A percentile compares a stretch with the other conserved stretches of the same genome.
Conservation (phyloP, 2,888 invertebrate species). For the Himalopsyche kuldschensis region DNA sequence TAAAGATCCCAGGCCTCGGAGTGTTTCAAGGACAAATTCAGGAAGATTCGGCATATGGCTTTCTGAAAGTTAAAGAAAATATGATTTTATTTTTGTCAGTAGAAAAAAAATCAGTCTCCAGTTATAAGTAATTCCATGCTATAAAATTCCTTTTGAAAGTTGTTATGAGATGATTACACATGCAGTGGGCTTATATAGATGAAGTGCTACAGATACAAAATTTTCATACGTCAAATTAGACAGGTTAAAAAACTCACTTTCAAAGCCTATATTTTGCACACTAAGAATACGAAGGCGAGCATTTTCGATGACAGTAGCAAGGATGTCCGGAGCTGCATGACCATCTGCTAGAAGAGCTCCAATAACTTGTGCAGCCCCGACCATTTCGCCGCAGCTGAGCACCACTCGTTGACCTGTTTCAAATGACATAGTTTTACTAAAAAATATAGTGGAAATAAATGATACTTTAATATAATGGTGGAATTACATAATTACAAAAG, state of each 20-base stretch:
- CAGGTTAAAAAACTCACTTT: conserved; percentile 44
- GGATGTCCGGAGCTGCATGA: conserved; percentile 44
- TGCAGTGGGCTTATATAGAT: no score
- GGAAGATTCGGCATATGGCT: conserved; percentile 46
- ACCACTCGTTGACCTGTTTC: conserved; percentile 57
- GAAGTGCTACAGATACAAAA: no score
- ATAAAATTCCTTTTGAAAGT: no score
- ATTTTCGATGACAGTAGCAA: conserved; percentile 54
- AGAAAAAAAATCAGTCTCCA: no score
- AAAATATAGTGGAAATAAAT: no score
- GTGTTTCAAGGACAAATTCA: conserved; percentile 42
- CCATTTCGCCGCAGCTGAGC: conserved; percentile 57
- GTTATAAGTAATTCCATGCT: no score
- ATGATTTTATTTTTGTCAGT: neutral
- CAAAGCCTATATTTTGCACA: conserved; percentile 48
- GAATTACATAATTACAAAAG: no score
- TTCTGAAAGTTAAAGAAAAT: conserved; percentile 42
- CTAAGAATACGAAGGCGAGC: conserved; percentile 51
- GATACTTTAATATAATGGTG: no score
- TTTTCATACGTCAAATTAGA: no score
- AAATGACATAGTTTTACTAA: neutral
- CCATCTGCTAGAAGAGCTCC: conserved; percentile 51
- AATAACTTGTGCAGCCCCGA: conserved; percentile 55
- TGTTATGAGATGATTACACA: no score
- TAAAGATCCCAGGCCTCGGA: conserved; percentile 15